Evolutionary conservation across 2,113 vertebrate genomes (phyloP).

Genomic region (Athene cunicularia): DNA sequence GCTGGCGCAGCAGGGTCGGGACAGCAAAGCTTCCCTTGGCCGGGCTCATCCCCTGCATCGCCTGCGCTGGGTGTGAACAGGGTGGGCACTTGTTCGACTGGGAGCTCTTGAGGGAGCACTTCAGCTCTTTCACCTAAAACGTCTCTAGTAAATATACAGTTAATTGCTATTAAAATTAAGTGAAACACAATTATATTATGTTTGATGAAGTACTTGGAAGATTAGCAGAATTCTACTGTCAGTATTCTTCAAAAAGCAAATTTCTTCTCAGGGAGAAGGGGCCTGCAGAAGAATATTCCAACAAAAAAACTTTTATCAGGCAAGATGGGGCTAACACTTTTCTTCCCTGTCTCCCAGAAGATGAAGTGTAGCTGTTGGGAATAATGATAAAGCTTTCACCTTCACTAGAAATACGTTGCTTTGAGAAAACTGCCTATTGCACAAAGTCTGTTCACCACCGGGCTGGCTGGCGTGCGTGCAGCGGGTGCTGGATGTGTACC

Average conservation of each 20-base stretch:
- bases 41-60: background rate
- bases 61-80: background rate
- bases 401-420: background rate
- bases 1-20: background rate
- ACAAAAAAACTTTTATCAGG: background rate
- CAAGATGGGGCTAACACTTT: background rate
- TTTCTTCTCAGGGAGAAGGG: background rate
- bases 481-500: background rate
- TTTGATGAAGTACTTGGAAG: background rate
- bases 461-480: background rate
- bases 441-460: background rate
- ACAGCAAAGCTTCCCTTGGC: accelerated
- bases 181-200: background rate
- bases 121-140: background rate
- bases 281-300: background rate
- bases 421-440: background rate
- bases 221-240: background rate
- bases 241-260: background rate
- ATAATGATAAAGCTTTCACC: background rate
- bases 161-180: background rate
- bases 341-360: background rate
- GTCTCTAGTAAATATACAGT: background rate
- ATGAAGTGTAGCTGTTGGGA: background rate
- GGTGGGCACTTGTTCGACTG: background rate
- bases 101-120: background rate